Conservation (phyloP, 92 coral and sea anemone species). For the Phymanthus crucifer region DNA sequence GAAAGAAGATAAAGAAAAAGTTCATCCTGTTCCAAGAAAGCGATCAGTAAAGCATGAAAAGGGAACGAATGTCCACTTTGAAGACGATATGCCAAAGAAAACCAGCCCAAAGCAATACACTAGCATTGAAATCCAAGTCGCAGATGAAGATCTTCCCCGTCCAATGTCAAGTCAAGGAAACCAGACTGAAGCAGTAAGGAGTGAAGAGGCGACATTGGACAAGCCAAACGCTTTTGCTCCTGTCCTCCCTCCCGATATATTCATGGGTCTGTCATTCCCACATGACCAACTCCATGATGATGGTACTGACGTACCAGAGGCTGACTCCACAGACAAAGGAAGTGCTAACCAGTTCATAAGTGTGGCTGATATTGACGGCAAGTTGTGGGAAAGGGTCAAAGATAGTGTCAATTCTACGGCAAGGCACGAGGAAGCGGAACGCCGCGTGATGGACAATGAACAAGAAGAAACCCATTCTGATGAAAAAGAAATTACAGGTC, state of each 20-base stretch:
- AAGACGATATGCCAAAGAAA: slow-evolving; percentile 8
- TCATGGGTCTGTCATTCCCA: slow-evolving; percentile 57
- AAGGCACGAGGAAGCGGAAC: slow-evolving; percentile 13
- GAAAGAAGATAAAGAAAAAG: slow-evolving; percentile 15
- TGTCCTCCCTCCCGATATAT: slow-evolving; percentile 74
- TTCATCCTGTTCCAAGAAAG: slow-evolving; percentile 27
- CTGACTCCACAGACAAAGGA: background rate
- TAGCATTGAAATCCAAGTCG: slow-evolving; percentile 60
- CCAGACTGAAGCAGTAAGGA: slow-evolving; percentile 13
- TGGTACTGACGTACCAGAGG: background rate
- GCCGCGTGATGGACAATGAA: background rate
- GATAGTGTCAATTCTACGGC: slow-evolving; percentile 23
- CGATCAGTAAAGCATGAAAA: slow-evolving; percentile 37
- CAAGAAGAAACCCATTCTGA: slow-evolving; percentile 7
- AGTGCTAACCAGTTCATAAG: slow-evolving; percentile 78
- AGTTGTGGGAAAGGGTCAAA: slow-evolving; percentile 65
- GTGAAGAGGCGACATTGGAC: background rate
- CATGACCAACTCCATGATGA: slow-evolving; percentile 3
- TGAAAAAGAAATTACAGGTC: slow-evolving; percentile 10
- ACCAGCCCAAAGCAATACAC: slow-evolving; percentile 24
- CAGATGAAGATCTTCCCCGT: slow-evolving; percentile 10
- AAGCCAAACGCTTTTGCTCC: slow-evolving; percentile 50
- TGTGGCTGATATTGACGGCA: slow-evolving; percentile 85
- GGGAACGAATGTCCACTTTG: slow-evolving; percentile 41
- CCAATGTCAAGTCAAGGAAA: slow-evolving; percentile 14